A percentile compares a stretch with the other conserved stretches of the same genome.
Conservation (phyloP, 2,797 vertebrate genomes). For the Emydoidea blandingii region DNA sequence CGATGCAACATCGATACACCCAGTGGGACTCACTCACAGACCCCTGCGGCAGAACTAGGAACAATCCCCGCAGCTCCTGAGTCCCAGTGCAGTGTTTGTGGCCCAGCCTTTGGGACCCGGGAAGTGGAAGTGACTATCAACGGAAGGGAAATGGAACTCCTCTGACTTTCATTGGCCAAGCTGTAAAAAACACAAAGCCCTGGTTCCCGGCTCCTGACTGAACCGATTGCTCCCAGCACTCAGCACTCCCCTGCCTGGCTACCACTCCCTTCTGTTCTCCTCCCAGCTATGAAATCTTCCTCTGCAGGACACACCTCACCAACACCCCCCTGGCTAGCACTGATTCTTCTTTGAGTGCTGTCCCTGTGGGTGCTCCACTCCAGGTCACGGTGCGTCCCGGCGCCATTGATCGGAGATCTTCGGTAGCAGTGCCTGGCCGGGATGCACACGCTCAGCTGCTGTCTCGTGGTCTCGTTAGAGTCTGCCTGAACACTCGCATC, state of each 20-base stretch:
- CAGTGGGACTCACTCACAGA: not conserved
- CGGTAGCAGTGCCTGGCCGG: too few relatives aligned
- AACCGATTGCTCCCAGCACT: not conserved
- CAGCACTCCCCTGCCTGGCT: not conserved
- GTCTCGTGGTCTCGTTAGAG: too few relatives aligned
- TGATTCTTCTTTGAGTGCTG: not conserved
- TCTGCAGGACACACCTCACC: too few relatives aligned
- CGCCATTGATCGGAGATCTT: too few relatives aligned
- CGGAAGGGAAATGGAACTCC: not conserved
- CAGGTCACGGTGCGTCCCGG: too few relatives aligned
- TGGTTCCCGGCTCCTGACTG: not conserved
- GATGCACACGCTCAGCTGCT: too few relatives aligned
- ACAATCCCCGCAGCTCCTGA: not conserved
- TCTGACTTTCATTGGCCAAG: not conserved
- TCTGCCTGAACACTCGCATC: too few relatives aligned
- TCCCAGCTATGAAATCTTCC: not conserved
- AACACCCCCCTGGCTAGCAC: not conserved
- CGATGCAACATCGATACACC: not conserved
- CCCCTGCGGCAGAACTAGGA: not conserved
- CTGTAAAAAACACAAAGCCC: fast-evolving
- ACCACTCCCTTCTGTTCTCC: not conserved
- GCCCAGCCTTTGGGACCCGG: not conserved
- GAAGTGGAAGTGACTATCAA: not conserved
- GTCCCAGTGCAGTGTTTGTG: not conserved
- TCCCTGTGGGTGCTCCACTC: too few relatives aligned